Base-by-base conservation (phyloP, 1,140 invertebrate species). In the Pachypeltis micranthus region DNA sequence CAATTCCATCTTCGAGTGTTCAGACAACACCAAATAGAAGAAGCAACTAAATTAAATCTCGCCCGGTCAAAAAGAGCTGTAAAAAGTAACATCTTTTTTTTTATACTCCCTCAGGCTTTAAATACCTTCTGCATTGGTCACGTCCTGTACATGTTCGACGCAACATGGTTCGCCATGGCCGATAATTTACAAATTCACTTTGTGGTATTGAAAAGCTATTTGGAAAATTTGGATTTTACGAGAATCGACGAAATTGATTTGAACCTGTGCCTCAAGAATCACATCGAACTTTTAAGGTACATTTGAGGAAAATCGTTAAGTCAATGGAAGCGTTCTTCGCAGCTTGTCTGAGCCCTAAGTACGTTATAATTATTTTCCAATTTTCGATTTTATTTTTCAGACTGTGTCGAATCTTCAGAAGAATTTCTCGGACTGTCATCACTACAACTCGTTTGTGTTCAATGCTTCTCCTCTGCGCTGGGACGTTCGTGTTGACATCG, bases 111-210 rank as follows among this genome's bases (percentile, higher is more conserved):
- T 14, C 47, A 51, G 47, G 47, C 10, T 14, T 10, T 51, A 21
- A 51, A 51, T 21, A 51, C 47, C 4, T 51, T 51, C 21, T 51
- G 47, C 19, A 51, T 51, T 14, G 47, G 47, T 51, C 47, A 51
- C 47, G 47, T 51, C 4, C 47, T 51, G 4, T 51, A 51, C 21
- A 51, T 51, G 47, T 51, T 51, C 47, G 47, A 51, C 19, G 47
- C 47, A 16, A 51, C 47, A 14, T 51, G 21, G 10, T 51, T 51
- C 23, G 47, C 47, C 4, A 51, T 51, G 47, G 47, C 47, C 4
- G 47, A 51, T 21, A 51, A 51, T 51, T 21, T 51, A 16, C 47
- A 51, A 21, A 51, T 51, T 10, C 47, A 51, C 23, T 51, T 51
- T 21, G 47, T 21, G 12, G 47, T 51, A 16, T 21, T 51, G 7